Conservation (phyloP, 2,113 vertebrate genomes). For the Gallinago undulata region DNA sequence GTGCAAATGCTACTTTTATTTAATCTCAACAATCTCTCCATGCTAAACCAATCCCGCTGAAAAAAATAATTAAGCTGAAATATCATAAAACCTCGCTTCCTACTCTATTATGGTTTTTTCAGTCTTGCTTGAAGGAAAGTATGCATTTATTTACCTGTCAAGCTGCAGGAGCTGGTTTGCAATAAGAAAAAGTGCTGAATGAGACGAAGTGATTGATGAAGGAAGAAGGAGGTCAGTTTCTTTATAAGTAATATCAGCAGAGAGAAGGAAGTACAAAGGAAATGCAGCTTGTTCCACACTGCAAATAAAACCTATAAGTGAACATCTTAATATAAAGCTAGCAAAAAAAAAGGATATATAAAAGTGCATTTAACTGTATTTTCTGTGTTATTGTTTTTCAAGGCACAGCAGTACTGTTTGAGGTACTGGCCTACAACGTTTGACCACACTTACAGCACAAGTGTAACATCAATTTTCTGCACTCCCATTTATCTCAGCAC, state of each 20-base stretch:
- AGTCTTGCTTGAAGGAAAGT: neutral
- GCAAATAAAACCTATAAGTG: slow-evolving; percentile 22
- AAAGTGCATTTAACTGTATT: slow-evolving; percentile 52
- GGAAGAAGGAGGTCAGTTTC: neutral
- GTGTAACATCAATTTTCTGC: slow-evolving; percentile 81
- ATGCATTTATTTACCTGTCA: slow-evolving; percentile 25
- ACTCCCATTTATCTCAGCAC: slow-evolving; percentile 76
- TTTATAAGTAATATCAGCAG: slow-evolving; percentile 3
- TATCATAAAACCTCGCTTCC: neutral
- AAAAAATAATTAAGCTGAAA: slow-evolving; percentile 27
- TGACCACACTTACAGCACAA: slow-evolving; percentile 76
- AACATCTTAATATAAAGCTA: slow-evolving; percentile 19
- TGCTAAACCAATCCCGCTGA: neutral
- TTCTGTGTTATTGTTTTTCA: slow-evolving; percentile 52
- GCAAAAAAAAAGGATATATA: neutral
- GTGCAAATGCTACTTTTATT: neutral
- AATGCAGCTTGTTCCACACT: neutral
- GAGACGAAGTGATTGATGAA: neutral
- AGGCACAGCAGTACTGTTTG: slow-evolving; percentile 39
- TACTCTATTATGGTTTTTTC: neutral
- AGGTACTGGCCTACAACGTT: slow-evolving; percentile 73
- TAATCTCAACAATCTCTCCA: neutral
- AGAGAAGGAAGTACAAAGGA: neutral
- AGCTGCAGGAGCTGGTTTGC: neutral
- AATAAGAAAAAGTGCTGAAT: slow-evolving; percentile 6